phyloP scores from a whole-genome alignment of 2,113 vertebrate genomes.

The Nerophis ophidion region DNA sequence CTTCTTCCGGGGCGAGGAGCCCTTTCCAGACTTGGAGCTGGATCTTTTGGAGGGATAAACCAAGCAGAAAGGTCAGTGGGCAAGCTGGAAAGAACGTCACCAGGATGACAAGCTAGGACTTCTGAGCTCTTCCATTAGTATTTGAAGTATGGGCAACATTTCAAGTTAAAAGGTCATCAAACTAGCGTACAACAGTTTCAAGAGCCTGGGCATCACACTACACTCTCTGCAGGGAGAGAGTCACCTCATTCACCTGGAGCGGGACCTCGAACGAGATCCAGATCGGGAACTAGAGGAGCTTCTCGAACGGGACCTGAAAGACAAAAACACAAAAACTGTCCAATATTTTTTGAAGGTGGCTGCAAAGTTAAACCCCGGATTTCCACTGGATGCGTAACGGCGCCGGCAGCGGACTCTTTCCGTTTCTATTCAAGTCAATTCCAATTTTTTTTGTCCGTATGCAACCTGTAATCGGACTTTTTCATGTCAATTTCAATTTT shows the following conservation, averaged over 20 bases:
- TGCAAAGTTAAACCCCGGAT: background rate
- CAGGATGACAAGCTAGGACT: conserved; percentile 18
- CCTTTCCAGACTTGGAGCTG: conserved; percentile 98
- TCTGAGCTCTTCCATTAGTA: background rate
- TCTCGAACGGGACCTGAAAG: conserved; percentile 95
- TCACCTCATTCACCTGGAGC: conserved; percentile 99
- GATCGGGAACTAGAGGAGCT: conserved; percentile 96
- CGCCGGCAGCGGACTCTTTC: too few relatives aligned
- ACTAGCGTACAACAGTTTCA: background rate
- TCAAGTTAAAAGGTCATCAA: too few relatives aligned
- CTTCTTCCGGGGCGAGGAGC: conserved; percentile 89
- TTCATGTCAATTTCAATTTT: too few relatives aligned
- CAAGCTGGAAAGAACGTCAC: conserved; percentile 18
- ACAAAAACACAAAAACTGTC: conserved; percentile 63
- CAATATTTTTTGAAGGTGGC: conserved; percentile 54
- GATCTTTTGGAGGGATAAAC: conserved; percentile 95
- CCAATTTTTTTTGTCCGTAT: too few relatives aligned
- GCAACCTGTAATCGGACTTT: too few relatives aligned
- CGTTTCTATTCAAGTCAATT: too few relatives aligned
- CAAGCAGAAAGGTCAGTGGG: conserved; percentile 72
- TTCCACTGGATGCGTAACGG: too few relatives aligned
- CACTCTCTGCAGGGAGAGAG: conserved; percentile 80
- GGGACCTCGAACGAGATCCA: conserved; percentile 94
- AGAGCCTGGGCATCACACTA: conserved; percentile 50
- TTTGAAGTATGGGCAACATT: too few relatives aligned